A percentile compares a stretch with the other conserved stretches of the same genome.
These are phyloP conservation scores for Microcebus griseorufus DNA, from an alignment of 2,113 vertebrate genomes.

Conservation along the genomic window DNA sequence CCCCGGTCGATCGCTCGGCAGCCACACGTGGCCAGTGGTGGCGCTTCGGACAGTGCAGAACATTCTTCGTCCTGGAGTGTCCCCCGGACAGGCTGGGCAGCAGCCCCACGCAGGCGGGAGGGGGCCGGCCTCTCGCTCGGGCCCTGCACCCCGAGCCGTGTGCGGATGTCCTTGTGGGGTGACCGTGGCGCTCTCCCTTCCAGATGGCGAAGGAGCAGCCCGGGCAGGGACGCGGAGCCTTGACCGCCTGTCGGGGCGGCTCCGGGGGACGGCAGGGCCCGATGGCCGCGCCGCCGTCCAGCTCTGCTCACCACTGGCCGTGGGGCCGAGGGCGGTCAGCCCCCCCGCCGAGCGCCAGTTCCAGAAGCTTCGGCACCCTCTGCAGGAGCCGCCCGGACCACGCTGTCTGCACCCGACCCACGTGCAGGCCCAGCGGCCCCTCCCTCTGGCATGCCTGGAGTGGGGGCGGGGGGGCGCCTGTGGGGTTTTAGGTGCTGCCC, in stretches of 20 bases:
- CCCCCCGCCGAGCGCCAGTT: accelerated
- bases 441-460: too few species aligned
- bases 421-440: not conserved
- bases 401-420: not conserved
- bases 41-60: accelerated
- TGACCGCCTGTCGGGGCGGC: not conserved
- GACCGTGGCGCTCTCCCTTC: not conserved
- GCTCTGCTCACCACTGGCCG: accelerated
- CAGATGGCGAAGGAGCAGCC: too few species aligned
- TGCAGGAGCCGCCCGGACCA: too few species aligned
- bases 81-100: not conserved
- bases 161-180: too few species aligned
- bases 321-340: not conserved
- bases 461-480: accelerated
- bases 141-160: too few species aligned
- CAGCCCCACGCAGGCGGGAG: not conserved
- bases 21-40: accelerated
- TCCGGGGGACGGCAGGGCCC: slow-evolving; percentile 55
- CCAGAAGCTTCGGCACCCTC: accelerated
- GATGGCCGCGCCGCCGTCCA: slow-evolving; percentile 45
- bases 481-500: accelerated
- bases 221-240: not conserved
- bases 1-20: accelerated
- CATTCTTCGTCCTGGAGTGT: accelerated
- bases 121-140: not conserved